Percentiles rank a stretch among this genome's conserved stretches.
phyloP scores from a whole-genome alignment of 1,140 invertebrate genomes.

The Calephelis nemesis region DNA sequence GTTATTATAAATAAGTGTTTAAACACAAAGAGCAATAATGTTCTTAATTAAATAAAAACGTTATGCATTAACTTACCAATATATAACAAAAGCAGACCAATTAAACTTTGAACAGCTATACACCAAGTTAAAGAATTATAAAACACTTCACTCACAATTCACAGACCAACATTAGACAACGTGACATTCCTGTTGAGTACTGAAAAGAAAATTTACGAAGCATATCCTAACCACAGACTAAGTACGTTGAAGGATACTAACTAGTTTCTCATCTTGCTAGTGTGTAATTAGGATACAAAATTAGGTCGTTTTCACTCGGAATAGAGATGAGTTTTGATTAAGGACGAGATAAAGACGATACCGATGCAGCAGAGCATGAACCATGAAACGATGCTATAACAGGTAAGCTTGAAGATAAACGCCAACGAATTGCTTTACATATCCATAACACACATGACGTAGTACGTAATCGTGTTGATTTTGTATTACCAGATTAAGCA shows the following conservation, averaged over 20 bases:
- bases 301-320: constrained; percentile 29
- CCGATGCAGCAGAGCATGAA: constrained; percentile 64
- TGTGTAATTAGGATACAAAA: constrained; percentile 26
- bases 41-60: no score
- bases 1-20: no score
- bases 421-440: constrained; percentile 2
- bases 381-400: constrained; percentile 51
- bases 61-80: no score
- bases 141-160: constrained; percentile 32
- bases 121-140: constrained; percentile 9
- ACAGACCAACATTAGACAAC: constrained; percentile 23
- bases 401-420: constrained; percentile 27
- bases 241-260: constrained; percentile 64
- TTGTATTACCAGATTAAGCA: no score
- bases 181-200: constrained; percentile 45
- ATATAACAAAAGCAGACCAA: no score
- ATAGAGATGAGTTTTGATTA: constrained; percentile 42
- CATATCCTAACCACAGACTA: constrained; percentile 56
- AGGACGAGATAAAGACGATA: constrained; percentile 47
- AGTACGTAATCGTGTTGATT: no score
- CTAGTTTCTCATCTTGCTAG: constrained; percentile 61
- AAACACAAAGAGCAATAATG: no score
- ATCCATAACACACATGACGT: not conserved
- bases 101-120: not conserved
- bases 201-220: constrained; percentile 60